phyloP scores from a whole-genome alignment of 2,113 vertebrate genomes.

The Psammodynastes pulverulentus region DNA sequence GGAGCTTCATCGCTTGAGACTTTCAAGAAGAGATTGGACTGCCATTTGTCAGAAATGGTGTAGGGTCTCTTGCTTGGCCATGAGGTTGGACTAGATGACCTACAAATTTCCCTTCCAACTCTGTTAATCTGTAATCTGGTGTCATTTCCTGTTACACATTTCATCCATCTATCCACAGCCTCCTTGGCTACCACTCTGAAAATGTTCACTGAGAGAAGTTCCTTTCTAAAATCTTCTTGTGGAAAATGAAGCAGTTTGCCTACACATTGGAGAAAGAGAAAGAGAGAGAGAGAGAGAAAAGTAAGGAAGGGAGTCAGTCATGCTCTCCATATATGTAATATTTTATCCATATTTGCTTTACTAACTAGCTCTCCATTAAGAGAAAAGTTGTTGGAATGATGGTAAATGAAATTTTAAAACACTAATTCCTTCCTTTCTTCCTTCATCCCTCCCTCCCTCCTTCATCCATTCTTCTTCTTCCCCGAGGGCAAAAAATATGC shows the following conservation, averaged over 20 bases:
- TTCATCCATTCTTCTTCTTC: not conserved
- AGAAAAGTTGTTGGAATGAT: not conserved
- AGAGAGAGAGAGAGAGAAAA: too few species aligned
- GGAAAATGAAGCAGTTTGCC: not conserved
- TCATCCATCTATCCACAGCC: not conserved
- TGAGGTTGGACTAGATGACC: too few species aligned
- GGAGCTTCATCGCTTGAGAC: too few species aligned
- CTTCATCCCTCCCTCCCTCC: not conserved
- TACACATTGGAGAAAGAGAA: not conserved
- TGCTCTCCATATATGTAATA: fast-evolving
- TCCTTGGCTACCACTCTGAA: not conserved
- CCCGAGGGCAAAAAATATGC: constrained; percentile 35
- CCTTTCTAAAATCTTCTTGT: not conserved
- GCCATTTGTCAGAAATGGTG: too few species aligned
- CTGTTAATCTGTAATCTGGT: too few species aligned
- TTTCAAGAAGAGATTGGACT: too few species aligned
- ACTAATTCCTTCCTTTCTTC: not conserved
- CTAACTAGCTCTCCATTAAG: not conserved
- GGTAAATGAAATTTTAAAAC: not conserved
- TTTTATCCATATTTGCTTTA: not conserved
- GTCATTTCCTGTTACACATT: not conserved
- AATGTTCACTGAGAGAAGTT: not conserved
- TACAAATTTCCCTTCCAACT: too few species aligned
- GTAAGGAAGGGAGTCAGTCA: too few species aligned
- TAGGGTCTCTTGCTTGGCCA: too few species aligned